Conservation (phyloP, 1,140 invertebrate species). For the Thaumetopoea pityocampa region DNA sequence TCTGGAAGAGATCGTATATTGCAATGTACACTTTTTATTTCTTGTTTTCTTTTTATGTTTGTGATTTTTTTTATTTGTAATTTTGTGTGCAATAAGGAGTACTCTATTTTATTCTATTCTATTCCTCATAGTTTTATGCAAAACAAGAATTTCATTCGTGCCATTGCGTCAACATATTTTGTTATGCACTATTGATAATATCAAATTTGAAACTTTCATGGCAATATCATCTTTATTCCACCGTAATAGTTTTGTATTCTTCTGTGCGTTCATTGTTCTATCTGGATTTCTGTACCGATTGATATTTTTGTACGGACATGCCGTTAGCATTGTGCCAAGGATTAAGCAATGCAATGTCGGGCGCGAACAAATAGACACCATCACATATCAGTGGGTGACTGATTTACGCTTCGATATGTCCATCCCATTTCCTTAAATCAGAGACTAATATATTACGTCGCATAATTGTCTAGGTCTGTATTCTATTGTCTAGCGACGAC, state of each 20-base stretch:
- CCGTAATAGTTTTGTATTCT: conserved; percentile 1
- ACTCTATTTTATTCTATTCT: too few relatives aligned
- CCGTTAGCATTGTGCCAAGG: conserved; percentile 61
- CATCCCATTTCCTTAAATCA: conserved; percentile 20
- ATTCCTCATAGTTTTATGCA: too few relatives aligned
- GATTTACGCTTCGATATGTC: conserved; percentile 53
- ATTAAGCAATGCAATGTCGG: conserved; percentile 63
- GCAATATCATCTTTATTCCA: conserved; percentile 1
- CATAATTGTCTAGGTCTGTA: too few relatives aligned
- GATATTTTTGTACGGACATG: conserved; percentile 67
- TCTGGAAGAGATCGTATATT: too few relatives aligned
- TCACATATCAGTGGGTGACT: conserved; percentile 60
- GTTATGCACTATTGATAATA: conserved; percentile 14
- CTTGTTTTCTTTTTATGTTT: too few relatives aligned
- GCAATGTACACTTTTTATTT: too few relatives aligned
- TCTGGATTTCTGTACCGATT: conserved; percentile 20
- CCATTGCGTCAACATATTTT: conserved; percentile 15
- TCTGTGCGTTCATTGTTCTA: not conserved
- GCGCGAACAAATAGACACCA: conserved; percentile 65
- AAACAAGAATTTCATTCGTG: conserved; percentile 1
- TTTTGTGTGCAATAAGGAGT: too few relatives aligned
- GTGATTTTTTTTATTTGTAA: too few relatives aligned
- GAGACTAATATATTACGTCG: conserved; percentile 14
- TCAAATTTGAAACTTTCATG: not conserved
- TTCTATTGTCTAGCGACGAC: too few relatives aligned